A percentile compares a stretch with the other conserved stretches of the same genome.
Conservation (phyloP, 2,888 invertebrate species). For the Ecliptopera silaceata region DNA sequence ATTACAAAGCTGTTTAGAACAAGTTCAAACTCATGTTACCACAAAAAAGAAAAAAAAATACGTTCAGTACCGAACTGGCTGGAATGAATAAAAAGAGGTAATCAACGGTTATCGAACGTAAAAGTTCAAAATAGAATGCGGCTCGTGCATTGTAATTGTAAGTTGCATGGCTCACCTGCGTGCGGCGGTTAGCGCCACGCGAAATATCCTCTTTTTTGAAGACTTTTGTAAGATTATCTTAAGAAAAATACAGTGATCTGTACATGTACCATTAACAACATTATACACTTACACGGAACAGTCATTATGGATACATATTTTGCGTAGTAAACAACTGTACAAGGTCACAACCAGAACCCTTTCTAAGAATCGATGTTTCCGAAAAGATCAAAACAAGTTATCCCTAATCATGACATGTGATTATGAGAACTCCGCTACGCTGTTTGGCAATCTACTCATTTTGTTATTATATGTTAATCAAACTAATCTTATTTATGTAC, state of each 20-base stretch:
- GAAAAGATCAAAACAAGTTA: conserved; percentile 11
- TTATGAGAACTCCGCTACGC: conserved; percentile 16
- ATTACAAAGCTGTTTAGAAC: conserved; percentile 23
- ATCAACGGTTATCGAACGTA: conserved; percentile 44
- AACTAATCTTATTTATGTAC: background rate
- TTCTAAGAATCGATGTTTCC: conserved; percentile 3
- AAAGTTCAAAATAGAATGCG: conserved; percentile 62
- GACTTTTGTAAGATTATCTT: conserved; percentile 3
- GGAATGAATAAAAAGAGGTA: conserved; percentile 34
- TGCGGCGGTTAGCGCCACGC: conserved; percentile 56
- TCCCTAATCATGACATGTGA: conserved; percentile 27
- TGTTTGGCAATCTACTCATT: background rate
- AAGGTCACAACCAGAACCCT: background rate
- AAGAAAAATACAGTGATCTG: conserved; percentile 1
- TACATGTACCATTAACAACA: background rate
- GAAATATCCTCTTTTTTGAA: conserved; percentile 50
- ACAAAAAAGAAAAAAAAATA: conserved; percentile 7
- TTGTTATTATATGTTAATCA: background rate
- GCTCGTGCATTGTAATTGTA: conserved; percentile 51
- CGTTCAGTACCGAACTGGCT: conserved; percentile 22
- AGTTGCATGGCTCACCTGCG: conserved; percentile 54
- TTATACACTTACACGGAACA: too few species aligned
- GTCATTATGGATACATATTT: background rate
- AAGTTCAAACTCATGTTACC: conserved; percentile 1
- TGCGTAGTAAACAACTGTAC: background rate